Base-by-base conservation (phyloP, 64 coral and sea anemone genomes). In the Trachythela sp. region DNA sequence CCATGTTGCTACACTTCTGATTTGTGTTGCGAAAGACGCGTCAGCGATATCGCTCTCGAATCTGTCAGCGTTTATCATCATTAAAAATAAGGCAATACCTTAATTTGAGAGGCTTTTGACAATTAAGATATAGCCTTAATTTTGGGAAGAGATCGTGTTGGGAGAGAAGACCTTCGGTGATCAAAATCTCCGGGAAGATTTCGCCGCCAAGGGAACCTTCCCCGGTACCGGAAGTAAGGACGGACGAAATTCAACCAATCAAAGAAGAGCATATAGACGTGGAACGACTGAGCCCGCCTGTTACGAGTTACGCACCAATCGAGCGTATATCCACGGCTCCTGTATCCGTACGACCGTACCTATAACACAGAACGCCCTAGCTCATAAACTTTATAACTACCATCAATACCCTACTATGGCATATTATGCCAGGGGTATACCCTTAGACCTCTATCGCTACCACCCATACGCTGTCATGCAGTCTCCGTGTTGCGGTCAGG, bases 381-480 rank as follows among this genome's bases (percentile, higher is more conserved):
- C 56, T 64, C 56, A 64, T 20, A 64, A 64, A 64, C 56, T 64
- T 64, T 64, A 64, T 64, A 64, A 64, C 56, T 64, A 64, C 26
- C 56, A 64, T 64, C 56, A 64, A 64, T 64, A 64, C 56, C 56
- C 56, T 18, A 27, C 56, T 27, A 64, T 64, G 56, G 56, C 18
- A n/a, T 64, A 64, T n/a, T 64, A 64, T 64, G 56, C 56, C 5
- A 64, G 56, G 26, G 56, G 56, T 27, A 64, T 64, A 27, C 56
- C 56, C 22, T 64, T 64, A 64, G 56, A 64, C 26, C 20, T 64
- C 20, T 64, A 64, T 27, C 56, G 56, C 5, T 64, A 64, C 26
- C 56, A 64, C 26, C 56, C 56, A n/a, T 64, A 64, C 56, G 5
- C 56, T 64, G 56, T 64, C 20, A 64, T 64, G 56, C 56, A 64